Evolutionary conservation across 2,113 vertebrate species (phyloP).

Genomic region (Formicarius rufipectus): DNA sequence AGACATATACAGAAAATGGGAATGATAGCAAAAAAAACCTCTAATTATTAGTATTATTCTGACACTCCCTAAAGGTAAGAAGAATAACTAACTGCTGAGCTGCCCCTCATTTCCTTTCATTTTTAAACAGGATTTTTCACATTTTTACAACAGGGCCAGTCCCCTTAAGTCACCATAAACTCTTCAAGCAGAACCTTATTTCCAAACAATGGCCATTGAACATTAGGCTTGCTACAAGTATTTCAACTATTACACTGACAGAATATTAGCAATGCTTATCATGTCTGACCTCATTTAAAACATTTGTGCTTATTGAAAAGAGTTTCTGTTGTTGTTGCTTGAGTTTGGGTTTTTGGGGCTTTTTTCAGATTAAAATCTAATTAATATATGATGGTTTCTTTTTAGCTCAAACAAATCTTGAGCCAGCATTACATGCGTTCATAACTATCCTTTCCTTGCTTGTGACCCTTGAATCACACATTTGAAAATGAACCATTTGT

Average conservation of each 20-base stretch:
- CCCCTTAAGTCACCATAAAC: not conserved
- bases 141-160: not conserved
- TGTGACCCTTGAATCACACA: not conserved
- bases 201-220: not conserved
- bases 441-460: not conserved
- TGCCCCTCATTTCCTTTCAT: not conserved
- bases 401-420: not conserved
- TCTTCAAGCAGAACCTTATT: not conserved
- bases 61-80: not conserved
- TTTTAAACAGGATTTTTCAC: conserved; percentile 17
- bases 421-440: not conserved
- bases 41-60: conserved; percentile 25
- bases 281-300: not conserved
- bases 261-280: not conserved
- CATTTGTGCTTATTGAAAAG: not conserved
- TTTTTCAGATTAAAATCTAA: not conserved
- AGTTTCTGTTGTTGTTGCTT: not conserved
- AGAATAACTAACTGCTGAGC: conserved; percentile 25
- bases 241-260: not conserved
- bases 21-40: not conserved
- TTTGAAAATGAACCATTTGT: not conserved
- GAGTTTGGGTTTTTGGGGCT: not conserved
- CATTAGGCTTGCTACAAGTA: not conserved
- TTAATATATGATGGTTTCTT: not conserved
- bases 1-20: not conserved